Evolutionary conservation across 2,888 invertebrate genomes (phyloP).

Genomic region (Eutolmus rufibarbis): DNA sequence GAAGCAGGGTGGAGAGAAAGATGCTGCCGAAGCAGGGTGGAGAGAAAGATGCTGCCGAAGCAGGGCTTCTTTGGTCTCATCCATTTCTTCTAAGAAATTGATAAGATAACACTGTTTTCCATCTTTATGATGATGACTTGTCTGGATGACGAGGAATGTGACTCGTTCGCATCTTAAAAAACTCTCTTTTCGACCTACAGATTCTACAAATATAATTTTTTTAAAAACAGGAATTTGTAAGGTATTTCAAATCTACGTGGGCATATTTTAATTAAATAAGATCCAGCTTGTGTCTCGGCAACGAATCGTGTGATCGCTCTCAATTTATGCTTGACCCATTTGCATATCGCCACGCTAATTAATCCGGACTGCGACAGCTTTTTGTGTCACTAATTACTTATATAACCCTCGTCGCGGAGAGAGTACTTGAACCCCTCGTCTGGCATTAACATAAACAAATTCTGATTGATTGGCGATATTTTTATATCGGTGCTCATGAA

Average conservation of each 20-base stretch:
- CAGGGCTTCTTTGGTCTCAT: background rate
- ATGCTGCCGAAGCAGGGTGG: background rate
- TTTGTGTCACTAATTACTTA: background rate
- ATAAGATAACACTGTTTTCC: background rate
- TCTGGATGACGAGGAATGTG: background rate
- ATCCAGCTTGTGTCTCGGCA: background rate
- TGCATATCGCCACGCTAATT: background rate
- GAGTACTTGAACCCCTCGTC: background rate
- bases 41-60: background rate
- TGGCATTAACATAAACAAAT: background rate
- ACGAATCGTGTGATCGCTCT: background rate
- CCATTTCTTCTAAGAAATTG: background rate
- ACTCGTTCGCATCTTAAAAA: background rate
- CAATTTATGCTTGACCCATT: conserved; percentile 9
- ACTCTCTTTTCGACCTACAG: background rate
- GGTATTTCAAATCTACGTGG: background rate
- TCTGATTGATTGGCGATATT: background rate
- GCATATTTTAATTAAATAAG: background rate
- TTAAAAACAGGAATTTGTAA: background rate
- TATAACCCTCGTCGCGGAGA: background rate
- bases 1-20: background rate
- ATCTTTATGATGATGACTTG: background rate
- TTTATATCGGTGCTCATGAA: background rate
- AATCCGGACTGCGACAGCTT: background rate
- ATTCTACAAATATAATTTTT: background rate